phyloP scores from a whole-genome alignment of 2,797 vertebrate species.

The Arctocebus calabarensis region DNA sequence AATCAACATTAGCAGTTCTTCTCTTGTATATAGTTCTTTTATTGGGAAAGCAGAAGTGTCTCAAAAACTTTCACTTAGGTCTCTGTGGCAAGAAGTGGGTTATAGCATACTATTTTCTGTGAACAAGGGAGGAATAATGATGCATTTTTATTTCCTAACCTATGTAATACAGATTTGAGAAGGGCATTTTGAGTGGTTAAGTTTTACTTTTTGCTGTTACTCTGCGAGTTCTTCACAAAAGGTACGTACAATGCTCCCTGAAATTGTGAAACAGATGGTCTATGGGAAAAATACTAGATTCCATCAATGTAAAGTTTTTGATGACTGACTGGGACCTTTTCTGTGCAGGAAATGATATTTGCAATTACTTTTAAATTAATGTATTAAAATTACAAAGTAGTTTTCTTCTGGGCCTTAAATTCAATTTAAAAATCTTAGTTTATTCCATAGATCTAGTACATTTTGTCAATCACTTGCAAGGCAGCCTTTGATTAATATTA shows the following conservation, averaged over 20 bases:
- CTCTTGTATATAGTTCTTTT: neutral
- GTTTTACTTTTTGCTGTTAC: neutral
- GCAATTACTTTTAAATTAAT: slow-evolving; percentile 15
- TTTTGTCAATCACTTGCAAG: slow-evolving; percentile 45
- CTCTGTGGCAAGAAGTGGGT: neutral
- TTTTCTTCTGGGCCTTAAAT: slow-evolving; percentile 34
- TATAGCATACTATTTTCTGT: neutral
- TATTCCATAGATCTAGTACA: slow-evolving; percentile 25
- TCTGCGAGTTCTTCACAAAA: neutral
- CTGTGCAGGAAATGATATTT: neutral
- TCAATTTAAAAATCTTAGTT: slow-evolving; percentile 19
- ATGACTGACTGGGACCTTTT: neutral
- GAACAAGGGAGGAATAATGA: neutral
- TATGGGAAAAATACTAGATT: neutral
- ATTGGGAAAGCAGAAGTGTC: neutral
- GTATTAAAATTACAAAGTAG: slow-evolving; percentile 10
- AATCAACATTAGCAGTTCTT: neutral
- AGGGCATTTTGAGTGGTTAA: neutral
- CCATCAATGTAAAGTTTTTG: neutral
- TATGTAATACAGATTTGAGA: neutral
- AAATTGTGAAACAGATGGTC: neutral
- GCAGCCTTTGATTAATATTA: slow-evolving; percentile 48
- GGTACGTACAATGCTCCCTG: neutral
- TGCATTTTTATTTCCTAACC: neutral
- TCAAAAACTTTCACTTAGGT: neutral